Base-by-base conservation (phyloP, 2,888 invertebrate genomes). In the Limenitis camilla region DNA sequence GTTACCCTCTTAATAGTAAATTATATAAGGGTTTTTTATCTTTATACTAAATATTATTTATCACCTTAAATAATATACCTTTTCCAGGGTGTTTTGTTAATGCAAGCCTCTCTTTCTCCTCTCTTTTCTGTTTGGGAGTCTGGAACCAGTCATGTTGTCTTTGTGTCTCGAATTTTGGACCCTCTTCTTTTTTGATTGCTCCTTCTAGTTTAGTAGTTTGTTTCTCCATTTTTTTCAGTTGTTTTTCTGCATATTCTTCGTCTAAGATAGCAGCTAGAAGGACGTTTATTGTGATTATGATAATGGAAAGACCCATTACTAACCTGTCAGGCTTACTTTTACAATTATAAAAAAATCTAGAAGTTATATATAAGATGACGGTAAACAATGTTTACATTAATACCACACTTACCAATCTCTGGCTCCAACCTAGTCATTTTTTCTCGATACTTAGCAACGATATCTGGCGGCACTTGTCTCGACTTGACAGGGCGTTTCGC, bases 401-500 rank as follows among this genome's bases (percentile, higher is more conserved):
- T n/a, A n/a, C n/a, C n/a, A n/a, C n/a, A n/a, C 86, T 79, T 53
- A 90, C 90, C 81, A 42, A 98, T 93, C 70, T 96, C 94, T 0
- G 91, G 89, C 70, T 97, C 96, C 3, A 97, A 75, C 0, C 89
- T 82, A 6, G 89, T 88, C 35, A 98, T 85, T 68, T 93, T 92
- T 50, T 90, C 91, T 38, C 91, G 86, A 76, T 96, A 98, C 76
- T 97, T 97, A 53, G 92, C 92, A 41, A 98, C 90, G 43, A 98
- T 96, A 67, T 97, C 97, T 9, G 92, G 90, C 0, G 97, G 95
- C 66, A 98, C 93, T 8, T 95, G 90, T 11, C 98, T 88, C 64
- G 94, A 93, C 84, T 97, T 97, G 8, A 97, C 94, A 0, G 96
- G 93, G 60, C 93, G 91, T 56, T 90, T 91, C 0, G 97, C 96